Base-by-base conservation (phyloP, 1,140 invertebrate genomes). In the Drosophila equinoxialis region DNA sequence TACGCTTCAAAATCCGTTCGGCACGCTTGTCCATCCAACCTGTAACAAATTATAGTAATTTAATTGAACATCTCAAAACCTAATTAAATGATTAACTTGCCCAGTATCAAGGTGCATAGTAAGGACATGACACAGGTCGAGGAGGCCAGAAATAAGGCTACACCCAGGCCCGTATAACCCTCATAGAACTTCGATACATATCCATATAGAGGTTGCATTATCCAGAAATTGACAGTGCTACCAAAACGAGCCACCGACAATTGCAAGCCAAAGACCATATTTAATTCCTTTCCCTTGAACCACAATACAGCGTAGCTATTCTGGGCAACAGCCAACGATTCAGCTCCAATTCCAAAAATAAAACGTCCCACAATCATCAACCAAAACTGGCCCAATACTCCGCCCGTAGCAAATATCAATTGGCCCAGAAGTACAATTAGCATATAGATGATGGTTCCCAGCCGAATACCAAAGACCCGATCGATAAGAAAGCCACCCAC, bases 261-360 rank as follows among this genome's bases (percentile, higher is more conserved):
- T 91, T 98, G 95, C 84, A 97, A 92, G 33, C 98, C 98, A 94
- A 99, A 99, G 2, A 99, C 98, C 96, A 99, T 98, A 91, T 99
- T 99, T 20, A 99, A 93, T 93, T 99, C 98, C 93, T 98, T 98
- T 8, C 98, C 98, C 93, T 98, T 98, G 85, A 99, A 99, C 98
- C 98, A 99, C 17, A 97, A 93, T 0, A 99, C 98, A 0, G 98
- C 97, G 93, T 99, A 99, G 77, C 96, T 98, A 90, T 99, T 99
- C 91, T 99, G 98, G 13, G 98, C 98, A 5, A 99, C 98, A 63
- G 97, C 96, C 57, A 99, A 92, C 2, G 98, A 99, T 94, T 99
- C 98, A 51, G 97, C 97, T 26, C 98, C 98, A 92, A 99, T 97
- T 63, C 98, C 98, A 95, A 99, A 99, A 80, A 99, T 93, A 93